Evolutionary conservation across 92 coral and sea anemone species (phyloP), one percentile per base, ranked within the genome.

Genomic region (Diadumene lineata): DNA sequence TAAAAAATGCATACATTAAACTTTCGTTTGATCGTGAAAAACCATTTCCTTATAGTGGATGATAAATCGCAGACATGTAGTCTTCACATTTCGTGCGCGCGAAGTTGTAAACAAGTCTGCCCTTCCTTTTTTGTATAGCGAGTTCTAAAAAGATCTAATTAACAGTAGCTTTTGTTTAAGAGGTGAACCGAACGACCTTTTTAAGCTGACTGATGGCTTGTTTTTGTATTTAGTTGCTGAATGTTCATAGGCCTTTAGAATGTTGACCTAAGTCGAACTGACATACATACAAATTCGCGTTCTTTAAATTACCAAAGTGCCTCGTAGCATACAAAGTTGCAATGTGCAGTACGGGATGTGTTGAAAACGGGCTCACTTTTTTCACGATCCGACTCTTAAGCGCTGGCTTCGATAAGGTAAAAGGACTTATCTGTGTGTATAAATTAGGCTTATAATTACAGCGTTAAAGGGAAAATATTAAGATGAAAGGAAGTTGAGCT

Each of bases 81-180:
- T 28, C 58, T 23, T 38, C 58, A 3, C n/a, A n/a, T n/a, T n/a
- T n/a, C n/a, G n/a, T n/a, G n/a, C n/a, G n/a, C n/a, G 19, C 19
- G 19, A 15, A 9, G 10, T 2, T 62, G 29, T 22, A 58, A 38
- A 27, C 27, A n/a, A n/a, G n/a, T 62, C 15, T 0, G 43, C 2
- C 2, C 60, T 53, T 22, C 30, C 7, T 3, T 26, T 25, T 58
- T 58, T 25, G 11, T 58, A 15, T 17, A 23, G 29, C 1, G 22
- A 25, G 64, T 58, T 58, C 21, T 31, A n/a, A 62, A 62, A 62
- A n/a, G 43, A n/a, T 62, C 68, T 62, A 62, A 62, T 62, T 62
- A 28, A n/a, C n/a, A 23, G 18, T 1, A 28, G 43, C 43, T 4
- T 28, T 62, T 28, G 38, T 62, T 62, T 2, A 26, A 58, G 26